Conservation (phyloP, 2,888 invertebrate species). For the Luffia ferchaultella region DNA sequence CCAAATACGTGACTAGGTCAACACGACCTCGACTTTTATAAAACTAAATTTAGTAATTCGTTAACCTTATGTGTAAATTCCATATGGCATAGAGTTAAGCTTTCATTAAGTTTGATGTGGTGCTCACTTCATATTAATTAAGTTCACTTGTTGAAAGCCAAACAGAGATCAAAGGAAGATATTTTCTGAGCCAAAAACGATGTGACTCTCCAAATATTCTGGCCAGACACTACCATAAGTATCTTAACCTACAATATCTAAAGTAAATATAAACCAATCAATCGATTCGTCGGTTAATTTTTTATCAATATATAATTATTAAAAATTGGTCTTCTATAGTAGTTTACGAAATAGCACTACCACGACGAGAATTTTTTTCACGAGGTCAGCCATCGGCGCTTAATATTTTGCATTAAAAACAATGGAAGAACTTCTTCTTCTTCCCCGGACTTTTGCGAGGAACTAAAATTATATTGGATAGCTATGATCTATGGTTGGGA, state of each 20-base stretch:
- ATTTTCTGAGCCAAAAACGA: constrained; percentile 64
- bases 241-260: constrained; percentile 61
- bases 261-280: constrained; percentile 52
- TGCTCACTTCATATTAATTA: constrained; percentile 49
- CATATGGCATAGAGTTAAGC: constrained; percentile 65
- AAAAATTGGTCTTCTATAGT: constrained; percentile 53
- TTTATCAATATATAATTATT: constrained; percentile 21
- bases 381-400: background rate
- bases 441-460: background rate
- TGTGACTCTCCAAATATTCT: constrained; percentile 64
- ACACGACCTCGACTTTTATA: constrained; percentile 55
- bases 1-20: constrained; percentile 65
- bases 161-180: constrained; percentile 65
- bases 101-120: constrained; percentile 62
- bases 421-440: background rate
- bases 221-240: constrained; percentile 66
- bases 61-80: constrained; percentile 64
- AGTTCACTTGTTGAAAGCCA: constrained; percentile 65
- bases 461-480: constrained; percentile 32
- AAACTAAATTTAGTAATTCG: constrained; percentile 66
- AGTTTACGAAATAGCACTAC: background rate
- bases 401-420: background rate
- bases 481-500: constrained; percentile 51
- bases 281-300: constrained; percentile 27
- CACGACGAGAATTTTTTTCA: background rate